Base-by-base conservation (phyloP, 1,140 invertebrate species). In the Drosophila bipectinata region DNA sequence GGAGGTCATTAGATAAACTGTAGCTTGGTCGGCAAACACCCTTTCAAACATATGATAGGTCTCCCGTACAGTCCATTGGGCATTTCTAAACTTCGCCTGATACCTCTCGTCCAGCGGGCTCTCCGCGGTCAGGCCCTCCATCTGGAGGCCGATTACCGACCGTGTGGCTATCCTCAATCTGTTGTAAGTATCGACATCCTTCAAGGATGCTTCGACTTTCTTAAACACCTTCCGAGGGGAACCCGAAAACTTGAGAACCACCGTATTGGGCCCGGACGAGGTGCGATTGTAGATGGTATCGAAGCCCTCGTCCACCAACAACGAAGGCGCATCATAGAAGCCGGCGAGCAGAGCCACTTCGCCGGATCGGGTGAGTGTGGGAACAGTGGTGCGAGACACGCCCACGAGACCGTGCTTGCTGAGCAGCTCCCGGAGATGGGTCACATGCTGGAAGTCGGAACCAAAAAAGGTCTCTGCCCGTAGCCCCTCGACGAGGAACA, bases 241-340 rank as follows among this genome's bases (percentile, higher is more conserved):
- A 3, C 47, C 10, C 26, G 21, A 4, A 1, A 67, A 34, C 0
- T 41, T 12, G 0, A 64, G 21, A 8, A 66, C 8, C 59, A n/a
- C 18, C 1, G 12, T 93, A 92, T 14, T 44, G 4, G 41, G 41
- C 41, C 3, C 1, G 7, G 54, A 32, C 1, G 18, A 5, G 37
- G 79, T 98, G 92, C 97, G 94, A 94, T 99, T 99, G 81, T 99
- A 98, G 2, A 99, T 94, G 15, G 97, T 98, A 93, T 99, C 98
- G 94, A 99, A 99, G 83, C 15, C 39, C 0, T 97, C 95, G 9
- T 98, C 96, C 9, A 97, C 96, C 95, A 54, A 99, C 94, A 41
- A 98, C 83, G 97, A 98, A 10, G 98, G 98, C 93, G 99, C 98
- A 94, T 99, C 98, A 93, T 99, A 98, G 61, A 99, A 96, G 5